Evolutionary conservation across 1,140 invertebrate genomes (phyloP), one percentile per base, ranked within the genome.

Genomic region (Bathynomus jamesi): DNA sequence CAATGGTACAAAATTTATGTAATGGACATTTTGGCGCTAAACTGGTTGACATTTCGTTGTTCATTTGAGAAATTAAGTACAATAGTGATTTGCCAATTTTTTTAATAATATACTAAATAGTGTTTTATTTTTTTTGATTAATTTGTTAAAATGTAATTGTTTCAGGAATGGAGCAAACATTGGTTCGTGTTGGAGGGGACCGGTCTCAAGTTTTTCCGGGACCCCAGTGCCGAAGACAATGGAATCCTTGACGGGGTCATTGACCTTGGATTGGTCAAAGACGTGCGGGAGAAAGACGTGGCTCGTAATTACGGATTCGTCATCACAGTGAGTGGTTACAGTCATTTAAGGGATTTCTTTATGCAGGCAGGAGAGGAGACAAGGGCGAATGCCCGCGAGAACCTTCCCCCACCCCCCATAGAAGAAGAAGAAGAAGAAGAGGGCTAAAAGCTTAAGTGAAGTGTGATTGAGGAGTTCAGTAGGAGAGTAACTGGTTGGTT

Each of bases 121-220:
- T 31, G 24, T 46, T 29, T 74, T 10, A 69, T 46, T 63, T 40
- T n/a, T 46, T 3, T 21, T 61, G 25, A 71, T 70, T 62, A 24
- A 28, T 67, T 24, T 62, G 65, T n/a, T n/a, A n/a, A n/a, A n/a
- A n/a, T n/a, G 3, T 67, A 21, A 64, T 62, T 29, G 1, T 64
- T 65, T 61, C 81, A 89, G 85, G 91, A 94, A 74, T 96, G 93
- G 90, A 89, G 88, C 71, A 93, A 95, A 79, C 90, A 95, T 79
- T 98, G 96, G 96, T 96, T 96, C 83, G 94, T 97, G 13, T 84
- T 98, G 25, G 87, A 91, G 72, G 93, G 93, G 30, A 90, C 90
- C 65, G 92, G 91, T 0, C 81, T 98, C 28, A 88, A 92, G 78
- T 94, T 94, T 81, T 98, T 94, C 81, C 86, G 89, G 72, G 94